A percentile compares a stretch with the other conserved stretches of the same genome.
phyloP scores from a whole-genome alignment of 2,113 vertebrate genomes.

The Pithys albifrons region DNA sequence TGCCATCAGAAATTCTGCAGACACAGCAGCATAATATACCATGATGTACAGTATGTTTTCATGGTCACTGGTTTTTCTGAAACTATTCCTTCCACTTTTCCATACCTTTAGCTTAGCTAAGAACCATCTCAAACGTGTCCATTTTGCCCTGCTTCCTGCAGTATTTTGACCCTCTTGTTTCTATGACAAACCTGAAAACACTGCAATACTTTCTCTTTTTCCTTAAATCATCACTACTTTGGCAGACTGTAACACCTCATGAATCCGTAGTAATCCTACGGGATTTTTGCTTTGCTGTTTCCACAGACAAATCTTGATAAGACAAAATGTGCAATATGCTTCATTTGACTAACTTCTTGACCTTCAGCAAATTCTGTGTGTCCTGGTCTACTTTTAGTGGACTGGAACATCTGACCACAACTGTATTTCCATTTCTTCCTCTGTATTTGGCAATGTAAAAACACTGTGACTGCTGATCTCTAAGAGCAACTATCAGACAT shows the following conservation, averaged over 20 bases:
- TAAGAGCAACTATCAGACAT: neutral
- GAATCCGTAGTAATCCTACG: neutral
- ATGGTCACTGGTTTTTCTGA: neutral
- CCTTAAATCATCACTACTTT: neutral
- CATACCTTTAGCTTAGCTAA: neutral
- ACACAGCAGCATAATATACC: neutral
- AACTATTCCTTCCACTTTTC: neutral
- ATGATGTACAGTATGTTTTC: neutral
- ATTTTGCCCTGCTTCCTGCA: neutral
- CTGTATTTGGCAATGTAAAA: neutral
- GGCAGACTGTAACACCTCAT: neutral
- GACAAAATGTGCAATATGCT: neutral
- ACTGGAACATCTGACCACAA: neutral
- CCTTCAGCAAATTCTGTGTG: neutral
- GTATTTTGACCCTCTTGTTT: neutral
- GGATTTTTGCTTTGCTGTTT: neutral
- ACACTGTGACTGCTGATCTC: neutral
- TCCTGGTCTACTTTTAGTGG: neutral
- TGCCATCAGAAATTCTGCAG: neutral
- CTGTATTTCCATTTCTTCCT: neutral
- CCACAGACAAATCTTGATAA: neutral
- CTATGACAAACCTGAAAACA: neutral
- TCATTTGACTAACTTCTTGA: neutral
- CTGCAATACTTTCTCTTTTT: neutral
- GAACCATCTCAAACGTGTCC: neutral